These are phyloP conservation scores for Bursaphelenchus mucronatus DNA, from an alignment of 1,140 invertebrate species.

Conservation along the genomic window DNA sequence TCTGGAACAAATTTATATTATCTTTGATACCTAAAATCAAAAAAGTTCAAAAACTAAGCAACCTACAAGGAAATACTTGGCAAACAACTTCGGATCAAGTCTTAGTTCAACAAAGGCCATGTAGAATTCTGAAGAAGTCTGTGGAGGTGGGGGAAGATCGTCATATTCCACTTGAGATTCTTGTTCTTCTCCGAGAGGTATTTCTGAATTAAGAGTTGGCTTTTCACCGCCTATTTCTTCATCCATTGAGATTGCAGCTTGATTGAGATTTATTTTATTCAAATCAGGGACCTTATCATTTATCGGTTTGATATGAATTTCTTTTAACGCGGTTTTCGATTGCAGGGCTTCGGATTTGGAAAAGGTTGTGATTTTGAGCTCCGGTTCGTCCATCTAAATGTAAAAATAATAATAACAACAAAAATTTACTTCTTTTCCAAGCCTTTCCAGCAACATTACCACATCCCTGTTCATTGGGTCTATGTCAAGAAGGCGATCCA, in stretches of 20 bases:
- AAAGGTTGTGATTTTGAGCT: not conserved
- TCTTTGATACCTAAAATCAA: not conserved
- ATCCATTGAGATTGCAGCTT: not conserved
- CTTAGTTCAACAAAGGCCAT: not conserved
- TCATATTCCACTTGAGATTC: constrained; percentile 11
- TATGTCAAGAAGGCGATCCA: constrained; percentile 1
- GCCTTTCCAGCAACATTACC: constrained; percentile 4
- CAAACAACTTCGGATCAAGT: not conserved
- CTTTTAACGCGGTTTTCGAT: not conserved
- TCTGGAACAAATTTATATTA: not conserved
- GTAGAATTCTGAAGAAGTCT: constrained; percentile 5
- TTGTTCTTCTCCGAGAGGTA: not conserved
- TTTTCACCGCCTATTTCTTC: not conserved
- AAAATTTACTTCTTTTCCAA: constrained; percentile 11
- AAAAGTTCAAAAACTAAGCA: not conserved
- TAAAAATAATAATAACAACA: constrained; percentile 3
- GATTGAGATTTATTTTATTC: constrained; percentile 14
- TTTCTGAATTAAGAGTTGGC: not conserved
- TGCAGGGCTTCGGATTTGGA: constrained; percentile 13
- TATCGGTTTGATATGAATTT: not conserved
- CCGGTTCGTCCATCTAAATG: constrained; percentile 8
- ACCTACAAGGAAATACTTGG: constrained; percentile 7
- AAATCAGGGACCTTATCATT: not conserved
- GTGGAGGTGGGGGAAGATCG: not conserved
- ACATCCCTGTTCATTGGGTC: constrained; percentile 12